Evolutionary conservation across 1,140 invertebrate genomes (phyloP).

Genomic region (Mylabris phalerata): DNA sequence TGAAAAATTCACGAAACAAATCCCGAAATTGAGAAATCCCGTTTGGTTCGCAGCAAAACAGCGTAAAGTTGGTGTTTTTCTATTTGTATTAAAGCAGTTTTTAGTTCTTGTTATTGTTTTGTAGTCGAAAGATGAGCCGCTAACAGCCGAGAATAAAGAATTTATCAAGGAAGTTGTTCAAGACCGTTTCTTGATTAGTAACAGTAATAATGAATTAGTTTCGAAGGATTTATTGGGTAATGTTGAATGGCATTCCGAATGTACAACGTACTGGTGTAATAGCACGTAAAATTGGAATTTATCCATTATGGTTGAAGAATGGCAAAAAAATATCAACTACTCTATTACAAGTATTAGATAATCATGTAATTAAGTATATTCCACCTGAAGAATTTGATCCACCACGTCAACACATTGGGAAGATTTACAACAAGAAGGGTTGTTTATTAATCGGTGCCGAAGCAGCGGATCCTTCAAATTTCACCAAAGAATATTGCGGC

Average conservation of each 20-base stretch:
- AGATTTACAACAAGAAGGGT: constrained; percentile 50
- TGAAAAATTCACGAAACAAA: constrained; percentile 26
- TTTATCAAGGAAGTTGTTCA: constrained; percentile 75
- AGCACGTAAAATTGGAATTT: constrained; percentile 86
- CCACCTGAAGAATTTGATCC: constrained; percentile 72
- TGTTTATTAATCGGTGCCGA: constrained; percentile 85
- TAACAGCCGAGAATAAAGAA: constrained; percentile 72
- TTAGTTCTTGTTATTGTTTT: constrained; percentile 21
- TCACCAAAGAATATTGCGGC: constrained; percentile 84
- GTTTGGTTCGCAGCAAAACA: constrained; percentile 51
- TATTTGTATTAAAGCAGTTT: too few relatives aligned
- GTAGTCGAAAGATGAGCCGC: constrained; percentile 58
- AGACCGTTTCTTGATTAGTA: constrained; percentile 48
- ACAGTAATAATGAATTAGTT: constrained; percentile 41
- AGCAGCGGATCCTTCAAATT: constrained; percentile 73
- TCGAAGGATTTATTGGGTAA: constrained; percentile 47
- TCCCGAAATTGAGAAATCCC: constrained; percentile 48
- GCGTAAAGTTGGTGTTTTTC: constrained; percentile 22
- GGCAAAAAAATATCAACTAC: constrained; percentile 74
- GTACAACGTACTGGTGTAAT: constrained; percentile 76
- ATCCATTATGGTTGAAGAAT: constrained; percentile 87
- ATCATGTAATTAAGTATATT: constrained; percentile 91
- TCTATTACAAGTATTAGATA: constrained; percentile 85
- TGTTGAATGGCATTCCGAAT: constrained; percentile 55
- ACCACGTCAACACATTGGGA: constrained; percentile 42